Base-by-base conservation (phyloP, 2,888 invertebrate genomes). In the Nipponacmea schrenckii region DNA sequence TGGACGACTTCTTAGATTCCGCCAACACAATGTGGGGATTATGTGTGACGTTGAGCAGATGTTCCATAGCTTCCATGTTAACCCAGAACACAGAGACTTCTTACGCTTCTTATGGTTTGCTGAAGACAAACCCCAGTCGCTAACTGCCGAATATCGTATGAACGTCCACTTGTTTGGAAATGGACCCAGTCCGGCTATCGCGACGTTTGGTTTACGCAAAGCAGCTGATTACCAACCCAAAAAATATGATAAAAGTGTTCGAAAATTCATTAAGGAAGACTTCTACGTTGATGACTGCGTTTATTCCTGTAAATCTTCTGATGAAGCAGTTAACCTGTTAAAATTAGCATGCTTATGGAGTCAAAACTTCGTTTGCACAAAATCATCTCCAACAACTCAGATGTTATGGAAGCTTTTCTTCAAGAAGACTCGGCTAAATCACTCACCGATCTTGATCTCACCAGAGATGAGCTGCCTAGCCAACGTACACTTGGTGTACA, bases 221-320 rank as follows among this genome's bases (percentile, higher is more conserved):
- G 62, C 68, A 8, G 70, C 73, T 17, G 63, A 71, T 8, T 26
- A 62, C 15, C 67, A 63, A 12, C 63, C 31, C 8, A 62, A 71
- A 15, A 69, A n/a, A 24, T 63, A 44, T 15, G 70, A 71, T 14
- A 1, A 17, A 14, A 69, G 67, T 66, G 69, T 69, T 15, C 39
- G 64, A 24, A 69, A 74, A 10, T 74, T 69, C 31, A 68, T 76
- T n/a, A 50, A 68, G 7, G 45, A 70, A 15, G 67, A 70, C 27
- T 76, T 74, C 48, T 76, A 76, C 39, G 74, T 76, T 7, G 74
- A 76, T 24, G 70, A 74, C 20, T 74, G 68, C 3, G 64, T 76
- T 7, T 64, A 63, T 14, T 72, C 76, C 15, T 62, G 50, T 17
- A n/a, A 27, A 14, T 31, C 72, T 7, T 45, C 46, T 31, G 64